Evolutionary conservation across 2,113 vertebrate genomes (phyloP), one percentile per base, ranked within the genome.

Genomic region (Leptocoma aspasia): DNA sequence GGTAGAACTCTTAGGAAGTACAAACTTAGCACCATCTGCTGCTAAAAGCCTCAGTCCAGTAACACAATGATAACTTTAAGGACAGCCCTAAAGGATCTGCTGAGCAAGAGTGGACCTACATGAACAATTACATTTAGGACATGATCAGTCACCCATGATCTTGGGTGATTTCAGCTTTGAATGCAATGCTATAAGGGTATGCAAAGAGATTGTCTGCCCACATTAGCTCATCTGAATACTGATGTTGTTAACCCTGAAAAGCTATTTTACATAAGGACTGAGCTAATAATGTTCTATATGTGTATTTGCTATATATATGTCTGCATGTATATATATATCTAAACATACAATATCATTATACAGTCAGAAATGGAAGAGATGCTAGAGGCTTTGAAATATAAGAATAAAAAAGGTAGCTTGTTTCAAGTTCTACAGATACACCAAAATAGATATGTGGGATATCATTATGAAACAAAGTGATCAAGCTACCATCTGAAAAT

Each of bases 401-500:
- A 63, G 82, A 92, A 91, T 44, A 91, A 78, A 71, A 94, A 94
- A 86, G 71, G 73, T 94, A 82, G 10, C 30, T 84, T 72, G 63
- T 77, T 87, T 47, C 53, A 65, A 83, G 42, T 72, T 88, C 84
- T 89, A 50, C 59, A 80, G 59, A 90, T 85, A 68, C 30, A 79
- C 92, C 41, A 82, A 94, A 97, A 96, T 94, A 96, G 89, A 88
- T n/a, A 54, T 15, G 54, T 1, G 0, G 50, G 59, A 71, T 94
- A 80, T 71, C 82, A 81, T 92, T 94, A 94, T 52, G 89, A 94
- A 96, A 97, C 72, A 96, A 96, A 96, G 76, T 95, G 92, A 96
- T 95, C 87, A 97, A 94, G 90, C 89, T 84, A 85, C 42, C 11
- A 10, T 81, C 90, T 95, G 96, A 92, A 96, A 97, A 97, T 95